These are phyloP conservation scores for Volucella bombylans DNA, from an alignment of 2,888 invertebrate species.

Conservation along the genomic window DNA sequence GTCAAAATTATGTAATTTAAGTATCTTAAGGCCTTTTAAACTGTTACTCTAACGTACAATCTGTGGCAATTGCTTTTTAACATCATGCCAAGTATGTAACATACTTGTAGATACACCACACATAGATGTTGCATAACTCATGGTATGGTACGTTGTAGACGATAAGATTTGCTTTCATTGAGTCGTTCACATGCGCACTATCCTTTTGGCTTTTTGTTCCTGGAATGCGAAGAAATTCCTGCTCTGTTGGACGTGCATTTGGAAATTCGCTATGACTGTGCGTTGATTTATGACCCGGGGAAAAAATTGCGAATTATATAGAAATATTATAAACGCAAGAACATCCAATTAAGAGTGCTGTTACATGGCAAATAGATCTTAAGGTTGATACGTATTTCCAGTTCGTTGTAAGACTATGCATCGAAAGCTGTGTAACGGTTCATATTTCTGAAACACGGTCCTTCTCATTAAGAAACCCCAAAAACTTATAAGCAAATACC, in stretches of 20 bases:
- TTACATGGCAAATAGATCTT: no score
- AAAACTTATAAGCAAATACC: no score
- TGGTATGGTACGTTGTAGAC: slow-evolving; percentile 8
- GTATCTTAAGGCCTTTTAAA: slow-evolving; percentile 49
- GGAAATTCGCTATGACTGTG: neutral
- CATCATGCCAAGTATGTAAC: slow-evolving; percentile 12
- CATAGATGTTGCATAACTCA: slow-evolving; percentile 37
- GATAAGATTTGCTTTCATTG: slow-evolving; percentile 61
- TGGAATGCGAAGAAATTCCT: neutral
- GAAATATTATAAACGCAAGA: no score
- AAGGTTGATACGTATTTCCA: no score
- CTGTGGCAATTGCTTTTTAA: slow-evolving; percentile 21
- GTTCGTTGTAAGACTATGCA: no score
- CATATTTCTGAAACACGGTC: no score
- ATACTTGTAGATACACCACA: neutral
- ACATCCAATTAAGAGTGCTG: no score
- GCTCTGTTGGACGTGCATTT: slow-evolving; percentile 10
- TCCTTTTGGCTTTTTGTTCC: slow-evolving; percentile 29
- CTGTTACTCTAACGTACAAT: slow-evolving; percentile 20
- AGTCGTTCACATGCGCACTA: slow-evolving; percentile 32
- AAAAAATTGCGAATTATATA: no score
- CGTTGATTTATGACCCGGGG: no score
- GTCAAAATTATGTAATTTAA: slow-evolving; percentile 69
- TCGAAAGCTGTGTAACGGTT: no score
- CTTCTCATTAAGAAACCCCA: no score